These are phyloP conservation scores for Phataginus tricuspis DNA, from an alignment of 2,797 vertebrate genomes.

Conservation along the genomic window DNA sequence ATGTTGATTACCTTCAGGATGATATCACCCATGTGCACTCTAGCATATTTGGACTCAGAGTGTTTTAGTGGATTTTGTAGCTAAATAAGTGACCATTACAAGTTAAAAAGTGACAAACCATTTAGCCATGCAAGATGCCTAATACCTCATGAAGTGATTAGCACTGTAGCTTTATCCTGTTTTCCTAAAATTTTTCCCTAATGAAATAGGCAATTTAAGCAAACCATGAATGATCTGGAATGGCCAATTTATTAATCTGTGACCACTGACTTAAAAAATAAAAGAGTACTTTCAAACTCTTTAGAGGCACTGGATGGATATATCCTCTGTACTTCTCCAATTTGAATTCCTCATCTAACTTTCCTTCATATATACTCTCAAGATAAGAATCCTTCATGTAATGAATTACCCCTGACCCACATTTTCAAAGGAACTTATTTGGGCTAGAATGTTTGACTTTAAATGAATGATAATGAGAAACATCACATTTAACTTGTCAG, in stretches of 20 bases:
- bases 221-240: neutral
- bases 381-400: conserved; percentile 36
- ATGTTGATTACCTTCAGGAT: conserved; percentile 83
- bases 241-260: neutral
- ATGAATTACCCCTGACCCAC: conserved; percentile 54
- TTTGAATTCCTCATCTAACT: conserved; percentile 11
- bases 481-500: conserved; percentile 68
- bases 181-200: conserved; percentile 72
- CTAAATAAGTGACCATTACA: conserved; percentile 83
- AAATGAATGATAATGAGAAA: conserved; percentile 62
- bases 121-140: conserved; percentile 75
- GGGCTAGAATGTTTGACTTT: conserved; percentile 70
- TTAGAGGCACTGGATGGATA: neutral
- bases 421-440: conserved; percentile 63
- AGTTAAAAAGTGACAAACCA: conserved; percentile 81
- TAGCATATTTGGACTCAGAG: conserved; percentile 75
- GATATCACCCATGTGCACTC: neutral
- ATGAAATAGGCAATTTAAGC: conserved; percentile 73
- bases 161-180: conserved; percentile 72
- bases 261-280: conserved; percentile 45
- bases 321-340: conserved; percentile 48
- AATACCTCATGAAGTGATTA: conserved; percentile 81
- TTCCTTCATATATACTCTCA: conserved; percentile 17
- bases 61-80: conserved; percentile 79
- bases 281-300: neutral